These are phyloP conservation scores for Noctua fimbriata DNA, from an alignment of 2,888 invertebrate genomes.

Conservation along the genomic window DNA sequence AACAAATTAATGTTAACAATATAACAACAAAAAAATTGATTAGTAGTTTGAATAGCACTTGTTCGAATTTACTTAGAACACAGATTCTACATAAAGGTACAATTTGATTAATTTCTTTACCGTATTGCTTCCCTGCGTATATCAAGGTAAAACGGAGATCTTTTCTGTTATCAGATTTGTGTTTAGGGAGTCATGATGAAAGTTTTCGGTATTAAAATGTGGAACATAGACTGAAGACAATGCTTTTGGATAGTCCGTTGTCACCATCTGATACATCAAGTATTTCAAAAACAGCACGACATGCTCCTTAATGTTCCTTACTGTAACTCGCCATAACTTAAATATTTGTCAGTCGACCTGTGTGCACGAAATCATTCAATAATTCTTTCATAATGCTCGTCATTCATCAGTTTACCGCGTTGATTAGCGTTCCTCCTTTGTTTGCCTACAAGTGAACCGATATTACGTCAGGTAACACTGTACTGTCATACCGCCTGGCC, in stretches of 20 bases:
- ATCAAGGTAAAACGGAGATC: not conserved
- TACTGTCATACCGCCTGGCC: constrained; percentile 70
- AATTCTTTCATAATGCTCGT: constrained; percentile 68
- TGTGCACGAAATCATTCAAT: constrained; percentile 60
- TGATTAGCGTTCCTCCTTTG: constrained; percentile 75
- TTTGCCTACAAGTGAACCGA: constrained; percentile 74
- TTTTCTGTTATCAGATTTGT: not conserved
- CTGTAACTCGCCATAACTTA: constrained; percentile 10
- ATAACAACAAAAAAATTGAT: not conserved
- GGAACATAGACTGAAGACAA: not conserved
- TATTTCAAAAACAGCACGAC: not conserved
- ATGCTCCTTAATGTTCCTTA: not conserved
- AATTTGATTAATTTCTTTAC: not conserved
- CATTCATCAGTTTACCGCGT: constrained; percentile 73
- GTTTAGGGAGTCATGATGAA: not conserved
- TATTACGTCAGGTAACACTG: constrained; percentile 78
- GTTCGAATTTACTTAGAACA: not conserved
- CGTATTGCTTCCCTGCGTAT: not conserved
- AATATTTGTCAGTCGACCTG: constrained; percentile 41
- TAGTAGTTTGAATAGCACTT: not conserved
- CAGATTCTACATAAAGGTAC: not conserved
- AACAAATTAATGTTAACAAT: constrained; percentile 18
- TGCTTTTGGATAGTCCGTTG: not conserved
- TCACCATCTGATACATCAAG: not conserved
- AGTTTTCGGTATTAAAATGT: not conserved